Percentiles rank a stretch among this genome's conserved stretches.
Conservation (phyloP, 1,140 invertebrate species). For the Drosophila repleta region DNA sequence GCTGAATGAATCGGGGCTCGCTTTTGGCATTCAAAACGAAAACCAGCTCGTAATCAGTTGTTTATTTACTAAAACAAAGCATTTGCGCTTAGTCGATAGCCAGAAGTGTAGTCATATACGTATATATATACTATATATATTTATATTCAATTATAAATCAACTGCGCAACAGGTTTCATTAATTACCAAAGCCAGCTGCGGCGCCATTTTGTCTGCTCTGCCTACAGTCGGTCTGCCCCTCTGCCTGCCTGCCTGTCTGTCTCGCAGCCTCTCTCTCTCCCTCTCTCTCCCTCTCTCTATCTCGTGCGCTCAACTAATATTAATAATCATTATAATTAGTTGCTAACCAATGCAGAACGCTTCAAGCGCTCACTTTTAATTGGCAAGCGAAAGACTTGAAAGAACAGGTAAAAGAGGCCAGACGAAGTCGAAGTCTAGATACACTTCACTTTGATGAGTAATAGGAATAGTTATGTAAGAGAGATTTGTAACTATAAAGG, state of each 20-base stretch:
- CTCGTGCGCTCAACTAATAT: conserved; percentile 16
- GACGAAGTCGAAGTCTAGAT: too few species aligned
- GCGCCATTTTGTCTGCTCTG: conserved; percentile 68
- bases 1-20: conserved; percentile 56
- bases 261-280: not conserved
- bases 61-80: conserved; percentile 11
- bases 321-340: conserved; percentile 72
- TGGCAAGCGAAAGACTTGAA: conserved; percentile 16
- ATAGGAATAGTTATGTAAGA: too few species aligned
- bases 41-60: conserved; percentile 54
- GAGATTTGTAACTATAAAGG: too few species aligned
- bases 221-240: not conserved
- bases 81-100: conserved; percentile 14
- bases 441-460: too few species aligned
- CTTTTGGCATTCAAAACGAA: conserved; percentile 2
- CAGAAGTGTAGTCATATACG: not conserved
- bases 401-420: too few species aligned
- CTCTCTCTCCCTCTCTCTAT: not conserved
- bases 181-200: conserved; percentile 37
- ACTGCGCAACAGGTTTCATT: conserved; percentile 58
- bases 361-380: conserved; percentile 60
- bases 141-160: conserved; percentile 2
- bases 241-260: too few species aligned
- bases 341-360: conserved; percentile 52
- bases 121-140: not conserved